phyloP scores from a whole-genome alignment of 2,888 invertebrate species.

The Neoitamus cyanurus region DNA sequence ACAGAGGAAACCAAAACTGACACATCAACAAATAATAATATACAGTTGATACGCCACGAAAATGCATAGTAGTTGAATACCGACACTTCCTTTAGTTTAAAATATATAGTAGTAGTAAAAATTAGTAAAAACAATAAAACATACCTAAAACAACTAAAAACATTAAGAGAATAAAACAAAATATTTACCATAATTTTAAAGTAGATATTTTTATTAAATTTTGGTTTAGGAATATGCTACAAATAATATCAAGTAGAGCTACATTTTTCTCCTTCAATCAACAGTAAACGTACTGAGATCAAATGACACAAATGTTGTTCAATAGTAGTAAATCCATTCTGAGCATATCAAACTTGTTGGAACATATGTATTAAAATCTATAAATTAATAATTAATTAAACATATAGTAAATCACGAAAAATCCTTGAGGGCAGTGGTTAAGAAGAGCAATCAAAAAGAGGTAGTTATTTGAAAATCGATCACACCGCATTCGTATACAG shows the following conservation, averaged over 20 bases:
- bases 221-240: slow-evolving; percentile 1
- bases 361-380: neutral
- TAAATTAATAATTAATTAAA: slow-evolving; percentile 15
- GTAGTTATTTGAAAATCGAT: neutral
- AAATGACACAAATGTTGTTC: slow-evolving; percentile 22
- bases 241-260: slow-evolving; percentile 15
- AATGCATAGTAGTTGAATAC: too few species aligned
- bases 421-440: neutral
- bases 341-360: slow-evolving; percentile 14
- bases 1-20: too few species aligned
- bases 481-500: too few species aligned
- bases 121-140: too few species aligned
- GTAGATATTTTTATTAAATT: slow-evolving; percentile 11
- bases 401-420: slow-evolving; percentile 23
- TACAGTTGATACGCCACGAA: too few species aligned
- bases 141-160: neutral
- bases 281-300: slow-evolving; percentile 29
- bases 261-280: slow-evolving; percentile 13
- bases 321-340: slow-evolving; percentile 1
- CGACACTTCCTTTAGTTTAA: too few species aligned
- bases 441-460: neutral
- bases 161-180: neutral
- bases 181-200: slow-evolving; percentile 2
- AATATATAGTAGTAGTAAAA: too few species aligned
- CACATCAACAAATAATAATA: too few species aligned